phyloP scores from a whole-genome alignment of 2,113 vertebrate species.

The Percina caprodes region DNA sequence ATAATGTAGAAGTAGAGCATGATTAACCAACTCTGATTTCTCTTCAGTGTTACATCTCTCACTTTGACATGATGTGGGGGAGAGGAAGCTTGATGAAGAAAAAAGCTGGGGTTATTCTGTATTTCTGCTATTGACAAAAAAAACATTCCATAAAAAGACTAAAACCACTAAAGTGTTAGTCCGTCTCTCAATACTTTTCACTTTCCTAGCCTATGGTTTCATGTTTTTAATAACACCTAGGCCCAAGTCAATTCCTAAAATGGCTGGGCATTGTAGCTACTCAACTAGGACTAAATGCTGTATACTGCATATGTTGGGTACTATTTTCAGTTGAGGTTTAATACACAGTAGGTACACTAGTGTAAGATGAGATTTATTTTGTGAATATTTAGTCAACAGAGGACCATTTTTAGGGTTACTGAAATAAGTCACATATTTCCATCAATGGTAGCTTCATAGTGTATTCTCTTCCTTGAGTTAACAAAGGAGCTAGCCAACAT shows the following conservation, averaged over 20 bases:
- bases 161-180: background rate
- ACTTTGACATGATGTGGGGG: background rate
- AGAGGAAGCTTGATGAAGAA: background rate
- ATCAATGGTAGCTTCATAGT: too few relatives aligned
- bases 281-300: background rate
- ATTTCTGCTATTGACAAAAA: background rate
- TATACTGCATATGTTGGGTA: background rate
- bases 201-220: too few relatives aligned
- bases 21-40: conserved; percentile 12
- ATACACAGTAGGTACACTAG: background rate
- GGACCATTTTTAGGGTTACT: too few relatives aligned
- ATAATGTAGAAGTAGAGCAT: conserved; percentile 22
- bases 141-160: background rate
- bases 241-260: background rate
- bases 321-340: background rate
- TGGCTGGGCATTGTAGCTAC: too few relatives aligned
- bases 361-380: too few relatives aligned
- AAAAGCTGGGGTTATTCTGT: background rate
- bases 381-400: too few relatives aligned
- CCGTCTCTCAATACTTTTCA: background rate
- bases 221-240: too few relatives aligned
- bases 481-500: too few relatives aligned
- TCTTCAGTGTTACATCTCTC: conserved; percentile 7
- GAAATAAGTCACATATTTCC: too few relatives aligned
- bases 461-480: too few relatives aligned